These are phyloP conservation scores for Limnephilus marmoratus DNA, from an alignment of 2,888 invertebrate genomes.

Conservation along the genomic window DNA sequence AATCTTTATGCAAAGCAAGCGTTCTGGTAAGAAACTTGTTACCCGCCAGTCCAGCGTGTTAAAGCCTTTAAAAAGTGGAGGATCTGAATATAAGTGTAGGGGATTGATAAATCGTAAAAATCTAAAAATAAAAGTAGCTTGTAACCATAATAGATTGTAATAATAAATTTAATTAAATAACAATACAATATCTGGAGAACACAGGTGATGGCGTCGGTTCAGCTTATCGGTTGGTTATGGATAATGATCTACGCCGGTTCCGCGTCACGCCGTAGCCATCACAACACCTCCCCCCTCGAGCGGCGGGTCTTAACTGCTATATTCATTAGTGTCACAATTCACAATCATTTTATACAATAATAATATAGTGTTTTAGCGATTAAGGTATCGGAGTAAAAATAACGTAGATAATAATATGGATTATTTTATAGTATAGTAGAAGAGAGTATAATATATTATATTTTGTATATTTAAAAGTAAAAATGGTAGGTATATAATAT, in stretches of 20 bases:
- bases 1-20: conserved; percentile 10
- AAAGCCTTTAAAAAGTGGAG: not conserved
- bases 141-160: not conserved
- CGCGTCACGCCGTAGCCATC: not conserved
- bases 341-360: not conserved
- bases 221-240: not conserved
- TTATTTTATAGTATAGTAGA: not conserved
- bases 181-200: not conserved
- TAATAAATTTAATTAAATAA: not conserved
- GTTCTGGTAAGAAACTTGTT: not conserved
- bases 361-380: not conserved
- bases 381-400: not conserved
- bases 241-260: not conserved
- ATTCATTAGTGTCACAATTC: not conserved
- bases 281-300: not conserved
- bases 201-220: not conserved
- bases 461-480: not conserved
- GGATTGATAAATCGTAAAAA: not conserved
- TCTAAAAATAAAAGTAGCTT: not conserved
- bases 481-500: not conserved
- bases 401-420: not conserved
- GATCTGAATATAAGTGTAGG: not conserved
- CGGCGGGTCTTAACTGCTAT: not conserved
- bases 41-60: not conserved
- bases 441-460: not conserved